A percentile compares a stretch with the other conserved stretches of the same genome.
Conservation (phyloP, 2,797 vertebrate species). For the Jordanella pulchra region DNA sequence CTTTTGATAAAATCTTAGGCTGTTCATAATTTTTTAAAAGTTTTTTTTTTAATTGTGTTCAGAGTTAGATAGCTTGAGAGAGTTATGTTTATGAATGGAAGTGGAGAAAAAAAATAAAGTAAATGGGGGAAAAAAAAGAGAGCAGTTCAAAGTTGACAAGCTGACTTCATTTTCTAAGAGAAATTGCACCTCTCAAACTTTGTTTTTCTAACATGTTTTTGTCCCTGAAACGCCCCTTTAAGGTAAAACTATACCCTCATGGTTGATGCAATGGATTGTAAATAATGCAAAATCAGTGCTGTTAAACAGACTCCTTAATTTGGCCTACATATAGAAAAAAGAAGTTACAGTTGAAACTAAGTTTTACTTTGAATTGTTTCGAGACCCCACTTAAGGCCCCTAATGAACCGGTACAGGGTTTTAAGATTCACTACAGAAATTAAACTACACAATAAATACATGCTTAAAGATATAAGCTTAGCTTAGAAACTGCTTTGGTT, state of each 20-base stretch:
- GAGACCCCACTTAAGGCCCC: too few species aligned
- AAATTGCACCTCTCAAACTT: not conserved
- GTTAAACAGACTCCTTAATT: not conserved
- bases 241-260: not conserved
- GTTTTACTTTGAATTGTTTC: too few species aligned
- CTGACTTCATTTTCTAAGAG: too few species aligned
- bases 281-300: not conserved
- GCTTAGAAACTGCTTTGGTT: too few species aligned
- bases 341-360: too few species aligned
- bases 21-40: not conserved
- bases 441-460: too few species aligned
- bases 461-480: too few species aligned
- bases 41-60: not conserved
- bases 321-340: not conserved
- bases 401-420: too few species aligned
- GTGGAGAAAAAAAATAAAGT: not conserved
- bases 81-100: not conserved
- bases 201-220: not conserved
- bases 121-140: not conserved
- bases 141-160: too few species aligned
- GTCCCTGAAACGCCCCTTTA: not conserved
- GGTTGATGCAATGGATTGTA: not conserved
- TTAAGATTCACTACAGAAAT: too few species aligned
- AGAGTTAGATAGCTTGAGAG: not conserved
- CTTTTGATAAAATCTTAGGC: not conserved